Percentiles rank a stretch among this genome's conserved stretches.
phyloP scores from a whole-genome alignment of 92 coral and sea anemone species.

The Muricea muricata region DNA sequence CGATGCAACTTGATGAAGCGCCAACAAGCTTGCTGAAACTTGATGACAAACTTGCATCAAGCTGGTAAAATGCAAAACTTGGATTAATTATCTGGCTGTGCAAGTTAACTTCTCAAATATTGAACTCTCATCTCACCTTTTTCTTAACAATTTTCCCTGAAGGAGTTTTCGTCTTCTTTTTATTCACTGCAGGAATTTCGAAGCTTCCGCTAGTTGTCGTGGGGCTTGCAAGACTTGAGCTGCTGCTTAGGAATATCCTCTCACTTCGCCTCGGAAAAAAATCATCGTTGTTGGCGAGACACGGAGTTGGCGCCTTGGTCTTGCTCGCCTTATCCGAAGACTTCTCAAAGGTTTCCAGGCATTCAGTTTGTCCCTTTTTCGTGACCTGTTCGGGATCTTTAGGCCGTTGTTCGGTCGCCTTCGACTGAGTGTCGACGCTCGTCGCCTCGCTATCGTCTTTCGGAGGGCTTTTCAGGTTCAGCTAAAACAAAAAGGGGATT shows the following conservation, averaged over 20 bases:
- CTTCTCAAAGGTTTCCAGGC: conserved; percentile 54
- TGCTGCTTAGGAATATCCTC: conserved; percentile 88
- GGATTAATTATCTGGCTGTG: too few relatives aligned
- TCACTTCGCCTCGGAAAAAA: conserved; percentile 97
- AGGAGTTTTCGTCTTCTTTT: conserved; percentile 74
- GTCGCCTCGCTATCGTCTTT: conserved; percentile 8
- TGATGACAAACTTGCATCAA: too few relatives aligned
- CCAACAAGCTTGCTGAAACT: too few relatives aligned
- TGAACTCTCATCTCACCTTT: background rate
- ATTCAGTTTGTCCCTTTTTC: background rate
- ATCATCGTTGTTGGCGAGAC: conserved; percentile 71
- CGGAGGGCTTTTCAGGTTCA: conserved; percentile 27
- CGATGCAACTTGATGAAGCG: too few relatives aligned
- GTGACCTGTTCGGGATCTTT: conserved; percentile 22
- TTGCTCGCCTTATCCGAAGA: conserved; percentile 54
- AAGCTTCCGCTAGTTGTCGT: conserved; percentile 70
- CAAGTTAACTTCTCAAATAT: background rate
- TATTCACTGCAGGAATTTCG: conserved; percentile 54
- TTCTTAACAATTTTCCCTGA: conserved; percentile 66
- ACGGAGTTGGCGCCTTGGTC: conserved; percentile 57
- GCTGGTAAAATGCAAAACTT: too few relatives aligned
- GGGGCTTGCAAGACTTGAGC: conserved; percentile 84
- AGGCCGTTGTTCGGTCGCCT: conserved; percentile 19
- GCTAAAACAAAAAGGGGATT: background rate
- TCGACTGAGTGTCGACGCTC: conserved; percentile 8